These are phyloP conservation scores for Edolisoma coerulescens DNA, from an alignment of 2,113 vertebrate genomes.

Conservation along the genomic window DNA sequence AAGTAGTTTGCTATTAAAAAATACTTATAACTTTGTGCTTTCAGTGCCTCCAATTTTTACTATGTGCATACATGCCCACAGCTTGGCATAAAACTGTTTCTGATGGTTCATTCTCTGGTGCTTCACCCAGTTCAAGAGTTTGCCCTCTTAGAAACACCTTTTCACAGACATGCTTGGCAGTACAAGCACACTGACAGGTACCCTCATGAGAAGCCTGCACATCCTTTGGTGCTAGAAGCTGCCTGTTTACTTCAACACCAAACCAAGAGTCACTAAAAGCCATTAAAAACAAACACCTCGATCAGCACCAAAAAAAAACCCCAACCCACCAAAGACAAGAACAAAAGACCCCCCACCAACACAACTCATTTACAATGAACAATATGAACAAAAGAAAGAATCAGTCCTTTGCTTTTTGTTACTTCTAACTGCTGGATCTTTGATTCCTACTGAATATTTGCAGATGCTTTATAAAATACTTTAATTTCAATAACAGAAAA, in stretches of 20 bases:
- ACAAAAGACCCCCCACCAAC: neutral
- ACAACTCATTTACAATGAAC: neutral
- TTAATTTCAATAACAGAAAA: neutral
- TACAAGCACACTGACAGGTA: neutral
- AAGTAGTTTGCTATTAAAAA: neutral
- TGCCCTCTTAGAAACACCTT: neutral
- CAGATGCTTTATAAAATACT: neutral
- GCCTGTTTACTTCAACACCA: neutral
- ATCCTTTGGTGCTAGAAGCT: neutral
- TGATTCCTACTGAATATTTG: neutral
- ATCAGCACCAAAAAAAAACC: neutral
- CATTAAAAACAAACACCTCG: neutral
- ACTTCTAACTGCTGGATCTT: neutral
- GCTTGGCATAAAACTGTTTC: neutral
- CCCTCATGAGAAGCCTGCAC: neutral
- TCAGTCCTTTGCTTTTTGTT: neutral
- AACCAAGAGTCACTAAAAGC: neutral
- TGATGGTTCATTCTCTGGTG: neutral
- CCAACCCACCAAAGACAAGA: neutral
- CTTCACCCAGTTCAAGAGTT: neutral
- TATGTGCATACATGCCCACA: neutral
- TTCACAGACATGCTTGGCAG: neutral
- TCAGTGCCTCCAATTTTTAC: neutral
- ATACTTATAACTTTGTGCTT: neutral
- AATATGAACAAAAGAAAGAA: neutral